These are phyloP conservation scores for Passer domesticus DNA, from an alignment of 2,113 vertebrate genomes.

Conservation along the genomic window DNA sequence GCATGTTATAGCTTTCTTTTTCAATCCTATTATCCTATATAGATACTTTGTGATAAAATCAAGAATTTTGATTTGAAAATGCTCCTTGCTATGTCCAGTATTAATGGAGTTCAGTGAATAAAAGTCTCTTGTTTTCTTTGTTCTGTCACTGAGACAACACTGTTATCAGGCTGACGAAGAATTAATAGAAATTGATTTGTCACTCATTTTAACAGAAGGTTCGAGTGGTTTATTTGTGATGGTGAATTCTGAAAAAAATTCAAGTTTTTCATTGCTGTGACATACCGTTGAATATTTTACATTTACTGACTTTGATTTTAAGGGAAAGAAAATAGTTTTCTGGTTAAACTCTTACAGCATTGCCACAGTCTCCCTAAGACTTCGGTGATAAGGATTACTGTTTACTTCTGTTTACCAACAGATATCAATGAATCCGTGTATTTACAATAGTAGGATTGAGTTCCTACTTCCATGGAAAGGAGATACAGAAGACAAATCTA, in stretches of 20 bases:
- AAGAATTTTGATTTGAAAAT: background rate
- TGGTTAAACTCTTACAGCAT: background rate
- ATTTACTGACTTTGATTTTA: background rate
- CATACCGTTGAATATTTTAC: background rate
- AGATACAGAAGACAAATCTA: background rate
- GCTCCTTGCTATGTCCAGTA: background rate
- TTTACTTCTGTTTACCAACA: background rate
- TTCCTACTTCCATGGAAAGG: background rate
- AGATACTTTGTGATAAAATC: background rate
- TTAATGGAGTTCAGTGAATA: background rate
- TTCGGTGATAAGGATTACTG: background rate
- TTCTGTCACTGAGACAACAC: background rate
- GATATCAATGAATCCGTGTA: background rate
- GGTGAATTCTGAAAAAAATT: background rate
- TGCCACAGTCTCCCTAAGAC: background rate
- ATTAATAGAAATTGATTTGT: background rate
- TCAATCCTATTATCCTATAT: background rate
- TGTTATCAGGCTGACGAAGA: background rate
- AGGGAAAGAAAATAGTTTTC: background rate
- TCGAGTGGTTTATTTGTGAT: background rate
- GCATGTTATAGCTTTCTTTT: background rate
- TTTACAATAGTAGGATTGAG: background rate
- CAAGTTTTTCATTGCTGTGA: background rate
- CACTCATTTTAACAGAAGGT: background rate
- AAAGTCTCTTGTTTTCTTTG: background rate